Evolutionary conservation across 2,797 vertebrate species (phyloP).

Genomic region (Melanotaenia nigrans): DNA sequence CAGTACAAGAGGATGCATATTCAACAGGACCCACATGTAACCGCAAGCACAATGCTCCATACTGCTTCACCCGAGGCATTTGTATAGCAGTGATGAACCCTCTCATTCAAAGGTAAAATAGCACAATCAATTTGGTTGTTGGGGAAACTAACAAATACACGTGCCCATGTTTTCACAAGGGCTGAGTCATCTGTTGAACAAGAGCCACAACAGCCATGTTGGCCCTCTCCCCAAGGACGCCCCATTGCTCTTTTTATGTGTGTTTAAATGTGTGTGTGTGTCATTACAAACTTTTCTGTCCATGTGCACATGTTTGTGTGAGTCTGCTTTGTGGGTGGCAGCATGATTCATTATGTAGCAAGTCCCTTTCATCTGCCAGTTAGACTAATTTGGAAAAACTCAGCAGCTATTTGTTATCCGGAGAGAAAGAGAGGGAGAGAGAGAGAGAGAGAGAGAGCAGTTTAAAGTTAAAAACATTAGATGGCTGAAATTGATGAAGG

Average conservation of each 20-base stretch:
- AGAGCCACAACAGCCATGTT: constrained; percentile 31
- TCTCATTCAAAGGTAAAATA: constrained; percentile 24
- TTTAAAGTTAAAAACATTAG: constrained; percentile 44
- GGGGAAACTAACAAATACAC: constrained; percentile 18
- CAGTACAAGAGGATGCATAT: constrained; percentile 16
- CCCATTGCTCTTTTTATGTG: constrained; percentile 39
- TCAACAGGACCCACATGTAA: constrained; percentile 6
- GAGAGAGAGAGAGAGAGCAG: constrained; percentile 24
- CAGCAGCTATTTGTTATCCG: constrained; percentile 53
- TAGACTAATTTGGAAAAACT: constrained; percentile 62
- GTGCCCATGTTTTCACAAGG: constrained; percentile 25
- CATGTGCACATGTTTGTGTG: constrained; percentile 21
- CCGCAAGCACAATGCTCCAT: neutral
- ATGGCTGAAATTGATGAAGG: constrained; percentile 48
- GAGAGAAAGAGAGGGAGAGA: constrained; percentile 28
- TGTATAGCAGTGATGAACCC: constrained; percentile 12
- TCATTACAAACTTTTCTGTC: constrained; percentile 21
- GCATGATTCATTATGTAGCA: constrained; percentile 63
- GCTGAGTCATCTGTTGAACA: constrained; percentile 57
- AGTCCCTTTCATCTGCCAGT: constrained; percentile 59
- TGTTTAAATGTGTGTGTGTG: constrained; percentile 18
- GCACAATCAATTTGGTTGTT: constrained; percentile 24
- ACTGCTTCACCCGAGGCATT: constrained; percentile 1
- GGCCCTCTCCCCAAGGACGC: constrained; percentile 58
- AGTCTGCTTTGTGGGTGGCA: constrained; percentile 49